A percentile compares a stretch with the other conserved stretches of the same genome.
Conservation (phyloP, 2,797 vertebrate genomes). For the Tadarida brasiliensis region DNA sequence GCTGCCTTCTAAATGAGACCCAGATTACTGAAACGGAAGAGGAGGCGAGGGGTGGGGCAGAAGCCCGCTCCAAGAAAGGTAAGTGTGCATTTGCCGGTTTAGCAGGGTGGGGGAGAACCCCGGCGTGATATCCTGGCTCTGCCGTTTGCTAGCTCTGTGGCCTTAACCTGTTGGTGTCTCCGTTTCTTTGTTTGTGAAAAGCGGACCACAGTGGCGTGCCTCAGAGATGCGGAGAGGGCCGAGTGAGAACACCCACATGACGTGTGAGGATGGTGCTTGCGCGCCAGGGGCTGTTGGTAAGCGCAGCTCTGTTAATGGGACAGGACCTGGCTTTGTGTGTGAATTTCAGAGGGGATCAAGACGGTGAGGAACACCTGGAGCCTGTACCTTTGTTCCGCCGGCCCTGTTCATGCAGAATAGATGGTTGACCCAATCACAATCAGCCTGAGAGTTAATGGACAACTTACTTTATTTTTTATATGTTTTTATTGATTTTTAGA, state of each 20-base stretch:
- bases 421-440: neutral
- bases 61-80: neutral
- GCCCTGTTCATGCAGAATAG: neutral
- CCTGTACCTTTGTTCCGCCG: neutral
- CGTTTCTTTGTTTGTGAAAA: conserved; percentile 1
- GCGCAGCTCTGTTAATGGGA: neutral
- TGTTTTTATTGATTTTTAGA: neutral
- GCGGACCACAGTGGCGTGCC: neutral
- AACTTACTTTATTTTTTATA: neutral
- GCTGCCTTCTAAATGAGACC: neutral
- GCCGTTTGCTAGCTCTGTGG: neutral
- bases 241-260: neutral
- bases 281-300: neutral
- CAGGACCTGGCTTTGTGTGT: neutral
- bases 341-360: neutral
- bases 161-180: neutral
- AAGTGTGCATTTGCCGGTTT: neutral
- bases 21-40: neutral
- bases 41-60: neutral
- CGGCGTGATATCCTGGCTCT: neutral
- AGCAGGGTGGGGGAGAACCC: neutral
- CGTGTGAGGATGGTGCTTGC: neutral
- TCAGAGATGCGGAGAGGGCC: neutral
- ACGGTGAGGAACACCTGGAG: neutral
- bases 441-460: neutral